Percentiles rank a stretch among this genome's conserved stretches.
These are phyloP conservation scores for Pluvialis apricaria DNA, from an alignment of 2,113 vertebrate genomes.

Conservation along the genomic window DNA sequence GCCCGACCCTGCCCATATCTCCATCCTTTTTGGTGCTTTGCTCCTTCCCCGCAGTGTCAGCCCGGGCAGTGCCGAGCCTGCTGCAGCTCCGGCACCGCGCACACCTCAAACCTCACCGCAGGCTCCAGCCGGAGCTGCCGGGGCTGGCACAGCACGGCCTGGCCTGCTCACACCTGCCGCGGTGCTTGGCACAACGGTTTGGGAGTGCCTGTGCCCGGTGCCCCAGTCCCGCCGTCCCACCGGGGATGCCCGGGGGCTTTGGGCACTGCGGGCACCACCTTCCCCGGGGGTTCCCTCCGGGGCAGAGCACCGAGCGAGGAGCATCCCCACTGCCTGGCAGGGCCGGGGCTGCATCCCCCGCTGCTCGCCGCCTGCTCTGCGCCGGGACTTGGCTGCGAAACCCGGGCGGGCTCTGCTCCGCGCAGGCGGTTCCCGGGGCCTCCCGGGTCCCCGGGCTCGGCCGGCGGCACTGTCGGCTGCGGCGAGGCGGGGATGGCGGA, in stretches of 20 bases:
- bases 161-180: neutral
- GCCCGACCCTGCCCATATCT: neutral
- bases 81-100: accelerated
- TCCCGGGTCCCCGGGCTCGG: conserved; percentile 5
- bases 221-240: neutral
- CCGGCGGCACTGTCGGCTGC: neutral
- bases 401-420: neutral
- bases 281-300: too few species aligned
- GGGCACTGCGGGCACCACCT: neutral
- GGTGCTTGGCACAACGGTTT: neutral
- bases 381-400: neutral
- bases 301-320: neutral
- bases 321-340: neutral
- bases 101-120: neutral
- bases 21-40: accelerated
- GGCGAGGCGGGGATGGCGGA: neutral
- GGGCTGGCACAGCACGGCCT: neutral
- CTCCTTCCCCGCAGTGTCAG: neutral
- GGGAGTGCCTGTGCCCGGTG: neutral
- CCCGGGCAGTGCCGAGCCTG: neutral
- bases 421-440: neutral
- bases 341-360: neutral
- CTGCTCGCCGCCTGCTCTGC: neutral
- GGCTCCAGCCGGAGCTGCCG: neutral
- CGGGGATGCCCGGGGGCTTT: neutral